Percentiles rank a stretch among this genome's conserved stretches.
These are phyloP conservation scores for Alethe diademata DNA, from an alignment of 2,113 vertebrate genomes.

Conservation along the genomic window DNA sequence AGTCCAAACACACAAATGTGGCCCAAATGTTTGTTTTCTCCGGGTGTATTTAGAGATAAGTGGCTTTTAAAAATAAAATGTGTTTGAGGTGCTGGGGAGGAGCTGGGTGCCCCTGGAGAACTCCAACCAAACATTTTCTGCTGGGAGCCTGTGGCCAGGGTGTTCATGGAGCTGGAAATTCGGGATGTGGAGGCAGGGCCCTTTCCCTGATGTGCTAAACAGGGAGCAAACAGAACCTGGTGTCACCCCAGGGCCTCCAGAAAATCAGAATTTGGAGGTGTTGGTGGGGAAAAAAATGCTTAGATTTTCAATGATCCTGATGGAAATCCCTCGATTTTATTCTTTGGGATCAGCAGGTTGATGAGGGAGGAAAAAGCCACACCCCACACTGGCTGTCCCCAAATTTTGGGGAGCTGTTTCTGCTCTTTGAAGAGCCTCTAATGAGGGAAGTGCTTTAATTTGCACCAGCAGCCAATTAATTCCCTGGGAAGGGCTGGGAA, in stretches of 20 bases:
- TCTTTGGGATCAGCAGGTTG: not conserved
- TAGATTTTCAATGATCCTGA: fast-evolving
- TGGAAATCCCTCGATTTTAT: not conserved
- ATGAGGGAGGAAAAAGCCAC: not conserved
- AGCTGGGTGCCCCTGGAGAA: not conserved
- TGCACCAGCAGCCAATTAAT: not conserved
- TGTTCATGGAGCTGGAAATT: not conserved
- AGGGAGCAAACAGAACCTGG: not conserved
- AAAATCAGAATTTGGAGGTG: not conserved
- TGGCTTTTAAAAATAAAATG: not conserved
- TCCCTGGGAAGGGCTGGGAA: not conserved
- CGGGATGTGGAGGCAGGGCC: not conserved
- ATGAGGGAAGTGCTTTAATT: not conserved
- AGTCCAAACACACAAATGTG: not conserved
- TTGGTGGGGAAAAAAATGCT: fast-evolving
- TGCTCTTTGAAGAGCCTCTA: not conserved
- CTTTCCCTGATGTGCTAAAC: not conserved
- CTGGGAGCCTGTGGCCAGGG: not conserved
- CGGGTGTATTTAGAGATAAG: not conserved
- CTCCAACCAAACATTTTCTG: not conserved
- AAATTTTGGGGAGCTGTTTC: not conserved
- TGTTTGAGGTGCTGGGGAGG: not conserved
- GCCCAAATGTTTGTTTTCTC: conserved; percentile 12
- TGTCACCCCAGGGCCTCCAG: not conserved
- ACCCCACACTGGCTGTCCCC: not conserved